Evolutionary conservation across 1,140 invertebrate genomes (phyloP), one percentile per base, ranked within the genome.

Genomic region (Sycophila sp.): DNA sequence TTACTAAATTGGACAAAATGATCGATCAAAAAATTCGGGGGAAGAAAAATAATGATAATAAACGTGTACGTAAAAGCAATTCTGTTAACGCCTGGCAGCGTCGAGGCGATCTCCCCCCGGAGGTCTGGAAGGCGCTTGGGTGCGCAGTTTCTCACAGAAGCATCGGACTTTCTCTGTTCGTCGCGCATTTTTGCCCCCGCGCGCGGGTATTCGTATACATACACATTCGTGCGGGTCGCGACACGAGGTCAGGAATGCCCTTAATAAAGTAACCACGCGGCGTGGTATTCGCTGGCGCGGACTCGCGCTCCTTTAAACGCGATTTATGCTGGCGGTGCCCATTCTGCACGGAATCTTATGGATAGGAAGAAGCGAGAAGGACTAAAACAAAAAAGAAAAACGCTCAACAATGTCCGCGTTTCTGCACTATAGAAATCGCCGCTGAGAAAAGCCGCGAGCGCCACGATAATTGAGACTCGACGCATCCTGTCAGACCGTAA

Each of bases 131-230:
- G 17, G 17, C 22, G 22, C 22, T 17, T 7, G 19, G 7, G 17
- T 22, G 6, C 47, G 32, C 32, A 24, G 32, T 22, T 77, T 75
- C 73, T 73, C 67, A 73, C 66, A 76, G 72, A 73, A 60, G 75
- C 76, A 63, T 67, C 72, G 59, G 73, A 79, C 77, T 79, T 79
- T 79, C 77, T 79, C 77, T 71, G 73, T 73, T 62, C 24, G 60
- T 67, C 68, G 58, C 36, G 66, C 49, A 71, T 74, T 73, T 73
- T 72, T 75, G 59, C 69, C 26, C 58, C 36, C 32, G 34, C n/a
- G 22, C 32, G n/a, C n/a, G n/a, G n/a, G n/a, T n/a, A n/a, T n/a
- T n/a, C n/a, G n/a, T n/a, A n/a, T n/a, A n/a, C n/a, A n/a, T n/a
- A n/a, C n/a, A n/a, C n/a, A 58, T 17, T 19, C 28, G 60, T 34